These are phyloP conservation scores for Coenobita brevimanus DNA, from an alignment of 1,140 invertebrate genomes.

Conservation along the genomic window DNA sequence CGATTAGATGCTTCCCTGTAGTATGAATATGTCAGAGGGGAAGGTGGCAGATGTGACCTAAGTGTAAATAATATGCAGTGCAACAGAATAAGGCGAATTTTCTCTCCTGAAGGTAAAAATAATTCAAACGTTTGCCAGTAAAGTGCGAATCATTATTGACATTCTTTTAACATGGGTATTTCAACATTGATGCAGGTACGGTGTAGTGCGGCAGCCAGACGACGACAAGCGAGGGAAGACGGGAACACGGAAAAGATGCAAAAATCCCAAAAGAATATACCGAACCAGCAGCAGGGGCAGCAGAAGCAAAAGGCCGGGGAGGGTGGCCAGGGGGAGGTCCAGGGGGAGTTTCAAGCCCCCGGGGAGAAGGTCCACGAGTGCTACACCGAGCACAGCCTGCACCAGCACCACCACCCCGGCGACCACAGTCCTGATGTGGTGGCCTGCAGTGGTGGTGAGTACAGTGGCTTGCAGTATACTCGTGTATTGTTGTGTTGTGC, in stretches of 20 bases:
- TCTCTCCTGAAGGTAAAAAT: no score
- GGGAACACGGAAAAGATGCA: neutral
- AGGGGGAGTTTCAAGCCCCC: neutral
- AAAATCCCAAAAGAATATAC: neutral
- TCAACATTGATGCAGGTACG: no score
- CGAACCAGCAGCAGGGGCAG: slow-evolving; percentile 5
- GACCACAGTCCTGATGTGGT: slow-evolving; percentile 52
- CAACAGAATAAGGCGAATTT: no score
- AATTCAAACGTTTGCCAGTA: no score
- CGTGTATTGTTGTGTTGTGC: neutral
- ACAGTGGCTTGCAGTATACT: neutral
- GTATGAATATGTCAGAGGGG: no score
- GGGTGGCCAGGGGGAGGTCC: neutral
- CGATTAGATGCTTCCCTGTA: no score
- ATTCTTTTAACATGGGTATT: no score
- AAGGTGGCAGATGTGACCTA: no score
- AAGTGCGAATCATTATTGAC: no score
- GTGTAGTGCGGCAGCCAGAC: slow-evolving; percentile 21
- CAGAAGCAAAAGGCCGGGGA: slow-evolving; percentile 1
- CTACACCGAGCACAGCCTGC: neutral
- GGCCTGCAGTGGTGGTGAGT: slow-evolving; percentile 49
- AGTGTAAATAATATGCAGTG: no score
- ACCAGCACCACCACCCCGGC: slow-evolving; percentile 31
- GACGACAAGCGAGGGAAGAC: neutral
- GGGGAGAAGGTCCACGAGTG: neutral